Base-by-base conservation (phyloP, 2,797 vertebrate species). In the Cossypha polioptera region DNA sequence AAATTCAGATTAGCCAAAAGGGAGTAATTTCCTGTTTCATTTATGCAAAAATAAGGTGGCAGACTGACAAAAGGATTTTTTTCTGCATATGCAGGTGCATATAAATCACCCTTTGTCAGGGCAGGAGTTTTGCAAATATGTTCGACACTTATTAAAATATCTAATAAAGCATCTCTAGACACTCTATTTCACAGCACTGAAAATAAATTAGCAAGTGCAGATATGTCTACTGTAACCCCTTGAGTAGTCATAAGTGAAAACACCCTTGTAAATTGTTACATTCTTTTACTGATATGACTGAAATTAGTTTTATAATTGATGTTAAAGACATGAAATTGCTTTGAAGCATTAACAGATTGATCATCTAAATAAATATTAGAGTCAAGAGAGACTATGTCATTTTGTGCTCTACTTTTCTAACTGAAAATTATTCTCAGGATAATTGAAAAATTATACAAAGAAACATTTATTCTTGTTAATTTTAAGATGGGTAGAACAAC, bases 291-390 rank as follows among this genome's bases (percentile, higher is more conserved):
- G 72, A 82, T 87, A 86, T 47, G 51, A 87, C 59, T 89, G 71
- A 93, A 95, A 95, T 94, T 85, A 90, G 59, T 93, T 93, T 82
- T 85, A 53, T 90, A 91, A 81, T 75, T 94, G 33, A 93, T 69
- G 47, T n/a, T 89, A 89, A 94, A 87, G 67, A 78, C 21, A 80
- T 63, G 50, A 92, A 79, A 86, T 91, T 76, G 71, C 77, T 94
- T 94, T 86, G 65, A 85, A 82, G 54, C 43, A 80, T 38, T 93
- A 83, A 59, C 43, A 82, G 75, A 95, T 63, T 86, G 51, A 89
- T 94, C 53, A 67, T 47, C 67, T 84, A 95, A 94, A 85, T 73
- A 96, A 93, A 84, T 48, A 61, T 53, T 73, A 84, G 16, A 40
- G 40, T 82, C 31, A 82, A n/a, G 21, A 89, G 24, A 82, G 73